These are phyloP conservation scores for Pardosa pseudoannulata DNA, from an alignment of 2,888 invertebrate species.

Conservation along the genomic window DNA sequence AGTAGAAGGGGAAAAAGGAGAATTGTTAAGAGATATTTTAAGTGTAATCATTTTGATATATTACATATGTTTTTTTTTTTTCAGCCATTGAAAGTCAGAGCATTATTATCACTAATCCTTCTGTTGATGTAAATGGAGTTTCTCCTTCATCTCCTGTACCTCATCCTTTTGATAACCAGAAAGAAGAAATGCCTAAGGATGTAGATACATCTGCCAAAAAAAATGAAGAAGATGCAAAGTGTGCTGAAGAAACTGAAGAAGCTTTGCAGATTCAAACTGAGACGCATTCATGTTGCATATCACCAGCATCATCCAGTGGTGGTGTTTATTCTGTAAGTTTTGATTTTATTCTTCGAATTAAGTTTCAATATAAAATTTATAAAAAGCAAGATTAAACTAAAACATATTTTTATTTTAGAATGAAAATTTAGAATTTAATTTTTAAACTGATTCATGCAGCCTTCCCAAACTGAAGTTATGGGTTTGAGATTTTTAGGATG, in stretches of 20 bases:
- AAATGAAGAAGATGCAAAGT: background rate
- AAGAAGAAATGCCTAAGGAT: background rate
- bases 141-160: slow-evolving; percentile 9
- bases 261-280: slow-evolving; percentile 75
- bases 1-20: too few relatives aligned
- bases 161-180: background rate
- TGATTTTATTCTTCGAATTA: too few relatives aligned
- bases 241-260: slow-evolving; percentile 73
- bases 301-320: slow-evolving; percentile 93
- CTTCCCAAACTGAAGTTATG: too few relatives aligned
- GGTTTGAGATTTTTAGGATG: too few relatives aligned
- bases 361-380: too few relatives aligned
- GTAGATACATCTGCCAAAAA: background rate
- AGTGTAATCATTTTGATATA: too few relatives aligned
- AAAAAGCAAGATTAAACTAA: too few relatives aligned
- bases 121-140: slow-evolving; percentile 76
- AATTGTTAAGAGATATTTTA: too few relatives aligned
- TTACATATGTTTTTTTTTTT: background rate
- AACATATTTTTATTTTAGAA: too few relatives aligned
- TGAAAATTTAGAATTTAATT: too few relatives aligned
- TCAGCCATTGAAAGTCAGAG: slow-evolving; percentile 75
- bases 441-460: too few relatives aligned
- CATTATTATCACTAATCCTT: slow-evolving; percentile 78
- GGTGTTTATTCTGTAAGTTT: slow-evolving; percentile 89
- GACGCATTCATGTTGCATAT: slow-evolving; percentile 84